Evolutionary conservation across 2,113 vertebrate genomes (phyloP), one percentile per base, ranked within the genome.

Genomic region (Leptodactylus fuscus): DNA sequence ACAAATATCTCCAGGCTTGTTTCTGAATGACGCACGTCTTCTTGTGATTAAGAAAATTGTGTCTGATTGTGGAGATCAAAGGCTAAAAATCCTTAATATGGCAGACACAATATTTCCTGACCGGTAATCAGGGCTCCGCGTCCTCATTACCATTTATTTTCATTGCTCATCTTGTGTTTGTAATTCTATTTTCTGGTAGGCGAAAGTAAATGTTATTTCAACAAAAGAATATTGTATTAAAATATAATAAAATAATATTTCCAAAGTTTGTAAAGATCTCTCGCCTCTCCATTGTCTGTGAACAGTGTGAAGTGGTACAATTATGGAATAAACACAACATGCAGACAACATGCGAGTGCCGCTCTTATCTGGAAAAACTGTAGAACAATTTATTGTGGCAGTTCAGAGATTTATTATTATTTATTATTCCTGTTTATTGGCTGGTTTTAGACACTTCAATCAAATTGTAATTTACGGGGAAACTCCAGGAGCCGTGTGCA

Each of bases 11-110:
- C 27, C 60, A 15, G 24, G 16, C 5, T 32, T 62, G 11, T 62
- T 20, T 69, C 5, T 18, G 65, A 34, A 67, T 10, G 20, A 10
- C 34, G 0, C 16, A 22, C 34, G 2, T 67, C 69, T 71, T 70
- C 36, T 41, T 71, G 36, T 71, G 34, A 71, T 71, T 71, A 18
- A 10, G 32, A 71, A 69, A 38, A 38, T 71, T 71, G 36, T 12
- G 10, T n/a, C 58, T 65, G 78, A 81, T 81, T 44, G 55, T 46
- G 32, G 4, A 81, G 78, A 81, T 65, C 55, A 55, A 60, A 81
- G 32, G 55, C 55, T 81, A 29, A 32, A 67, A 22, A 65, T 69
- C 34, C 16, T 36, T 81, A 44, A 49, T 49, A 49, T 34, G 32
- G 29, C 44, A 81, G 60, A 16, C 65, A 29, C 16, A 18, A 67